Evolutionary conservation across 2,888 invertebrate genomes (phyloP), one percentile per base, ranked within the genome.

Genomic region (Metacarcinus magister): DNA sequence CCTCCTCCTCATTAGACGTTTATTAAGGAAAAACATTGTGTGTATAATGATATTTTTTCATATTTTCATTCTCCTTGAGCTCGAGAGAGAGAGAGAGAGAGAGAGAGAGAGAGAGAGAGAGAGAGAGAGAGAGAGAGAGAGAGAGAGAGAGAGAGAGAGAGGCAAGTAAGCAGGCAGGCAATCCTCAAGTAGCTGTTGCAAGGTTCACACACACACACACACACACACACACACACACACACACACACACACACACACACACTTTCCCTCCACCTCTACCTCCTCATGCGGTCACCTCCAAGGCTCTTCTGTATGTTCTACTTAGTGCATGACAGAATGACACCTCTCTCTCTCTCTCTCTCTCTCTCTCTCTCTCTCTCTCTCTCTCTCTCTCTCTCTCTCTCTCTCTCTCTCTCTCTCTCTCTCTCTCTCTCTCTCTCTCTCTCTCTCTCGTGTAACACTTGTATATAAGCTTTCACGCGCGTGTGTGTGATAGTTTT

Each of bases 341-440:
- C 82, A 82, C 82, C 67, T 67, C 67, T 67, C 67, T n/a, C 67
- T n/a, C 67, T 67, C 67, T 67, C 67, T 67, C 67, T 67, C 67
- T 67, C 67, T 67, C 67, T 67, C 67, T 67, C 67, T 67, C 44
- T 43, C 46, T 91, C 44, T 91, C 46, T 44, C 46, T 91, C 91
- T 91, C 91, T 91, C 91, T 44, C 91, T 91, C 91, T 91, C 91
- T 91, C 91, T 91, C 91, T 91, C 91, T 91, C 91, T 91, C 91
- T 91, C 91, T 91, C 91, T 91, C 91, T 91, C 91, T 91, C 43
- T 91, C 44, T 89, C 89, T 89, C 90, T 90, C 90, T 90, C 90
- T 90, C 90, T 90, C 90, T 90, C 91, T 91, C 91, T 44, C 28
- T 48, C 92, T 91, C 91, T 91, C 91, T 91, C 91, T 91, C 91